These are phyloP conservation scores for Chloromyia formosa DNA, from an alignment of 2,888 invertebrate genomes.

Conservation along the genomic window DNA sequence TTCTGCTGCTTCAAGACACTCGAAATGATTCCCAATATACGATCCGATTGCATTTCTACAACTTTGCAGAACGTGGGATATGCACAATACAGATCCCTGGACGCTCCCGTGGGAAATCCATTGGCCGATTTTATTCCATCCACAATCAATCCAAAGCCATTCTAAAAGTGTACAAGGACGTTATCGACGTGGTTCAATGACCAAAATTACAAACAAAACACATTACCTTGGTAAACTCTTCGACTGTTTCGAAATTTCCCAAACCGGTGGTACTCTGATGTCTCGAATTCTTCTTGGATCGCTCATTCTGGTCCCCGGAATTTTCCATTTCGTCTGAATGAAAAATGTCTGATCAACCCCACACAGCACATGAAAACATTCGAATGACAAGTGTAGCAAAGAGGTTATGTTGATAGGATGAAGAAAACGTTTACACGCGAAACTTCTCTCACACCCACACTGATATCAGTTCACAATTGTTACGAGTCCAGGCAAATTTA, in stretches of 20 bases:
- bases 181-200: neutral
- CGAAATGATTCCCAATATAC: slow-evolving; percentile 71
- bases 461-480: too few species aligned
- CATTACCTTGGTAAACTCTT: slow-evolving; percentile 38
- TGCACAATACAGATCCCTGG: slow-evolving; percentile 80
- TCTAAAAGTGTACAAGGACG: slow-evolving; percentile 62
- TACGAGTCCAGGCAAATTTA: too few species aligned
- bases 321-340: neutral
- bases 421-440: neutral
- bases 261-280: neutral
- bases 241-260: slow-evolving; percentile 17
- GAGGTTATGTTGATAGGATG: neutral
- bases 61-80: slow-evolving; percentile 77
- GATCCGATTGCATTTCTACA: slow-evolving; percentile 71
- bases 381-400: neutral
- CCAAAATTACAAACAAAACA: neutral
- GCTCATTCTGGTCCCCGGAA: neutral
- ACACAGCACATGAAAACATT: slow-evolving; percentile 33
- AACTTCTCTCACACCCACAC: too few species aligned
- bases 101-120: slow-evolving; percentile 74
- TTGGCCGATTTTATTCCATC: slow-evolving; percentile 77
- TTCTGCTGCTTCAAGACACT: slow-evolving; percentile 68
- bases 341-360: too few species aligned
- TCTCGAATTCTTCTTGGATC: neutral
- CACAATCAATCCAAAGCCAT: slow-evolving; percentile 72